Evolutionary conservation across 2,113 vertebrate genomes (phyloP), one percentile per base, ranked within the genome.

Genomic region (Mastomys coucha): DNA sequence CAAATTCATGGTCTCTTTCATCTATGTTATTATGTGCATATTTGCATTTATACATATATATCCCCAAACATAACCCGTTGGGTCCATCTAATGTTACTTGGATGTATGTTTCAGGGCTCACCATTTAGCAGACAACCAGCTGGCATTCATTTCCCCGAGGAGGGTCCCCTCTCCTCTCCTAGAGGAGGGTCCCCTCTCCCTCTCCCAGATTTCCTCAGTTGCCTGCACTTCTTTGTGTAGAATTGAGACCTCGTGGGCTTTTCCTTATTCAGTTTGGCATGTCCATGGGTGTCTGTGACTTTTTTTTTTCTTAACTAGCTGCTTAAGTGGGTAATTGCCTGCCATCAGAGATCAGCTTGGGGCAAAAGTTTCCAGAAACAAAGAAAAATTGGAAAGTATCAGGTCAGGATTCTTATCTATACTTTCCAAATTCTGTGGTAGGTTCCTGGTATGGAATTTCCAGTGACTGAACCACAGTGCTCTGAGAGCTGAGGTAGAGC

Each of bases 361-460:
- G 92, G n/a, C 77, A 60, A 73, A 80, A 28, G 28, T 75, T 65
- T 17, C 7, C 6, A 53, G 28, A 42, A 70, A 60, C 11, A 49
- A 70, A 89, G 9, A 5, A 49, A 69, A 28, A 19, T 17, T 36
- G 60, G 16, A 75, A 24, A 20, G 42, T 63, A 76, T 94, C n/a
- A 51, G 91, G 14, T 73, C 51, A 51, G 80, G n/a, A 70, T 45
- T 95, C 77, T 85, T 70, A 26, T 85, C 80, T 75, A 2, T 63
- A 77, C n/a, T 96, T 84, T 93, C 75, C 81, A 78, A 78, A 92
- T 45, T 49, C 49, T 86, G 88, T 72, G 81, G 28, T 60, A 69
- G 84, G 91, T 93, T 19, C 7, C 89, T 80, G 93, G 14, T 28
- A 12, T 81, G 91, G 78, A 70, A 17, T 67, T 96, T 76, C 89